Conservation (phyloP, 2,113 vertebrate genomes). For the Lucifuga dentata region DNA sequence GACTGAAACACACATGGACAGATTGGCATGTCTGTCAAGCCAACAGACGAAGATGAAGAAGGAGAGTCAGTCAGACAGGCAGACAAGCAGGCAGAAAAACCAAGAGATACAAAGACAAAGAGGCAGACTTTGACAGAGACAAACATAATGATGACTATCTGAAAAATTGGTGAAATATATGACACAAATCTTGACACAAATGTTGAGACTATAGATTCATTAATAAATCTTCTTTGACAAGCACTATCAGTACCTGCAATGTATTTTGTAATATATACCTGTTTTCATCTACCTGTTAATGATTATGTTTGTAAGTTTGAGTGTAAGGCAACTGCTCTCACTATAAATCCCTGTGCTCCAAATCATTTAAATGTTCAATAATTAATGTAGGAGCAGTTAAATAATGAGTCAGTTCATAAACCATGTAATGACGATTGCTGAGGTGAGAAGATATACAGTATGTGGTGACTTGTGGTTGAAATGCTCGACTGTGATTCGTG, state of each 20-base stretch:
- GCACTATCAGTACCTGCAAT: not conserved
- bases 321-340: conserved; percentile 24
- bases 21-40: conserved; percentile 52
- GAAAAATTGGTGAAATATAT: conserved; percentile 2
- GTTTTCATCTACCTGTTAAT: conserved; percentile 16
- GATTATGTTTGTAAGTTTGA: conserved; percentile 20
- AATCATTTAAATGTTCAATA: conserved; percentile 42
- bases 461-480: conserved; percentile 11
- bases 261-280: not conserved
- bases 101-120: not conserved
- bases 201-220: not conserved
- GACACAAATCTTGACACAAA: not conserved
- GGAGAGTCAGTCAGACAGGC: conserved; percentile 41
- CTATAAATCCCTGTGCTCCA: conserved; percentile 4
- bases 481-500: not conserved
- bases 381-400: conserved; percentile 45
- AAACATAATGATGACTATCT: conserved; percentile 25
- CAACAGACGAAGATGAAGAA: conserved; percentile 32
- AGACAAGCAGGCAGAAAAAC: conserved; percentile 39
- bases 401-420: conserved; percentile 42
- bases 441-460: conserved; percentile 10
- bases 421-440: conserved; percentile 17
- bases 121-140: not conserved
- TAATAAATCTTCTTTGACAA: conserved; percentile 9
- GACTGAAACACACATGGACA: conserved; percentile 63